A percentile compares a stretch with the other conserved stretches of the same genome.
Evolutionary conservation across 2,113 vertebrate species (phyloP).

Genomic region (Tyrannus savana): DNA sequence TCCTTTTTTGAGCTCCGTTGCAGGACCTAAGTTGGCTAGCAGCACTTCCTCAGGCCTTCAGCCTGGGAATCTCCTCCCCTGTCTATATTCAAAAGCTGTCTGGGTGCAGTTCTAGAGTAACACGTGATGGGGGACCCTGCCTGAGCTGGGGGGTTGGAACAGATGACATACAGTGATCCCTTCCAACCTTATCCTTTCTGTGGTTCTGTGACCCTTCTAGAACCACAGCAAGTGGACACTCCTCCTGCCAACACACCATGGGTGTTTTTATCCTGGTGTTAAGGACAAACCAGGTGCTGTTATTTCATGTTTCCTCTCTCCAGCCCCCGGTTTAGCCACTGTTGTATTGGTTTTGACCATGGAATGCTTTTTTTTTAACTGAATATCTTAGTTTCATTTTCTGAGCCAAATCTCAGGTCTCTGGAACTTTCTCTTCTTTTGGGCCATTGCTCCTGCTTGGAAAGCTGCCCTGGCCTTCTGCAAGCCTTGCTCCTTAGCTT

Average conservation of each 20-base stretch:
- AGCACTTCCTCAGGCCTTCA: neutral
- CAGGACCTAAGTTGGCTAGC: neutral
- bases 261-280: neutral
- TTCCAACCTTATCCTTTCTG: neutral
- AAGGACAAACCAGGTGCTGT: neutral
- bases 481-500: neutral
- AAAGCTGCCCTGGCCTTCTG: neutral
- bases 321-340: neutral
- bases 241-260: neutral
- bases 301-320: neutral
- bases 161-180: neutral
- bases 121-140: neutral
- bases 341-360: neutral
- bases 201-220: neutral
- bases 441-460: neutral
- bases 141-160: neutral
- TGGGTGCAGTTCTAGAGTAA: neutral
- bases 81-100: neutral
- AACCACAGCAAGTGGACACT: neutral
- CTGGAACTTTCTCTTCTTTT: neutral
- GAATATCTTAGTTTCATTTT: neutral
- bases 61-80: neutral
- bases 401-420: neutral
- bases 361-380: neutral
- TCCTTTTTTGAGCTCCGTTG: fast-evolving